phyloP scores from a whole-genome alignment of 1,140 invertebrate species.

The Chrysomallon squamiferum region DNA sequence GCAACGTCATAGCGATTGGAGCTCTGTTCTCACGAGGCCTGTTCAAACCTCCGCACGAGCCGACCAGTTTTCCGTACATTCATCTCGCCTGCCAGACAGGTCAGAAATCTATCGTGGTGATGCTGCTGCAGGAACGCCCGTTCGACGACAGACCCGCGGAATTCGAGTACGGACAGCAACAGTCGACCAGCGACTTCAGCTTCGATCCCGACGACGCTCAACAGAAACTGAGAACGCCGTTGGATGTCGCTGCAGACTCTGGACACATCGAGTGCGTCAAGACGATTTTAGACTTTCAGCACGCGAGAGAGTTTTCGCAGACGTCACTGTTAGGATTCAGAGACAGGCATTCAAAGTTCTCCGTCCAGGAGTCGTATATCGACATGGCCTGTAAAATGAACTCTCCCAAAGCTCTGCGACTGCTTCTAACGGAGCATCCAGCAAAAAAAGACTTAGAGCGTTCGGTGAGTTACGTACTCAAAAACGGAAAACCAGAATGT shows the following conservation, averaged over 20 bases:
- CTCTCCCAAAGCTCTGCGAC: constrained; percentile 39
- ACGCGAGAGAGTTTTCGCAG: constrained; percentile 7
- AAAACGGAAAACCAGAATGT: constrained; percentile 41
- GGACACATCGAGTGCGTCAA: constrained; percentile 42
- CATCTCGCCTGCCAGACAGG: constrained; percentile 45
- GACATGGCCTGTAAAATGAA: constrained; percentile 40
- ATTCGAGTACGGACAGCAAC: background rate
- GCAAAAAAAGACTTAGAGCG: constrained; percentile 34
- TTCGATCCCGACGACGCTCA: background rate
- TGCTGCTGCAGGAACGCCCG: constrained; percentile 45
- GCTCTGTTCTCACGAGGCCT: constrained; percentile 40
- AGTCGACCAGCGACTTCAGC: background rate
- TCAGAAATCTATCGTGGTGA: constrained; percentile 33
- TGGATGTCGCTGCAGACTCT: constrained; percentile 44
- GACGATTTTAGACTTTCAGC: constrained; percentile 40
- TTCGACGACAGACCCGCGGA: constrained; percentile 29
- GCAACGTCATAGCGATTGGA: constrained; percentile 42
- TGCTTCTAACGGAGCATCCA: constrained; percentile 35
- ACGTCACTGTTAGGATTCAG: background rate
- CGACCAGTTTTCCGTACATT: constrained; percentile 34
- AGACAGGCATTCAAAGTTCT: constrained; percentile 4
- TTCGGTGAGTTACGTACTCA: constrained; percentile 37
- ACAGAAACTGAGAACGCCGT: constrained; percentile 21
- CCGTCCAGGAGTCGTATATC: constrained; percentile 18
- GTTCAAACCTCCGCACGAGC: constrained; percentile 51